These are phyloP conservation scores for Aphelocoma coerulescens DNA, from an alignment of 2,113 vertebrate genomes.

Conservation along the genomic window DNA sequence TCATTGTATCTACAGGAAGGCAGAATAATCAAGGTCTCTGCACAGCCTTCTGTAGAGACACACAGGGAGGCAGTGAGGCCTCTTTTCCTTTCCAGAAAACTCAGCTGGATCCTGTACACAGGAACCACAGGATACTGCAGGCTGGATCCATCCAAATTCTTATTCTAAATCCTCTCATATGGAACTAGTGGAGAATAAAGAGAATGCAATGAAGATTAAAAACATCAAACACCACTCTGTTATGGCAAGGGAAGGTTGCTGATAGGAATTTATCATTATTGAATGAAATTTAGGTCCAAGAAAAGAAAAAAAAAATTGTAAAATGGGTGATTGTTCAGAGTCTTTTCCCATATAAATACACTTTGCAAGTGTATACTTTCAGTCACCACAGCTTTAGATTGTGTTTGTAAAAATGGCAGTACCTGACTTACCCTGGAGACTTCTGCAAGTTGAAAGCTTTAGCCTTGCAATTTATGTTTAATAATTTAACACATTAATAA, in stretches of 20 bases:
- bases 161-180: slow-evolving; percentile 15
- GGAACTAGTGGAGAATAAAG: slow-evolving; percentile 36
- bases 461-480: slow-evolving; percentile 65
- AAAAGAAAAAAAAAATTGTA: neutral
- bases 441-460: slow-evolving; percentile 60
- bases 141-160: slow-evolving; percentile 14
- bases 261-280: neutral
- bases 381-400: neutral
- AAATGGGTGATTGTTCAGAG: neutral
- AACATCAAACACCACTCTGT: neutral
- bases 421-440: slow-evolving; percentile 39
- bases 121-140: neutral
- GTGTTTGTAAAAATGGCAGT: slow-evolving; percentile 20
- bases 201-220: slow-evolving; percentile 21
- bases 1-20: slow-evolving; percentile 10
- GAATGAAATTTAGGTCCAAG: neutral
- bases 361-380: neutral
- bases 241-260: neutral
- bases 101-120: slow-evolving; percentile 21
- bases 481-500: slow-evolving; percentile 75
- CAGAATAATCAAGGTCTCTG: slow-evolving; percentile 25
- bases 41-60: neutral
- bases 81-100: slow-evolving; percentile 36
- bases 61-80: neutral
- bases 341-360: neutral